These are phyloP conservation scores for Plectrocnemia conspersa DNA, from an alignment of 1,140 invertebrate genomes.

Conservation along the genomic window DNA sequence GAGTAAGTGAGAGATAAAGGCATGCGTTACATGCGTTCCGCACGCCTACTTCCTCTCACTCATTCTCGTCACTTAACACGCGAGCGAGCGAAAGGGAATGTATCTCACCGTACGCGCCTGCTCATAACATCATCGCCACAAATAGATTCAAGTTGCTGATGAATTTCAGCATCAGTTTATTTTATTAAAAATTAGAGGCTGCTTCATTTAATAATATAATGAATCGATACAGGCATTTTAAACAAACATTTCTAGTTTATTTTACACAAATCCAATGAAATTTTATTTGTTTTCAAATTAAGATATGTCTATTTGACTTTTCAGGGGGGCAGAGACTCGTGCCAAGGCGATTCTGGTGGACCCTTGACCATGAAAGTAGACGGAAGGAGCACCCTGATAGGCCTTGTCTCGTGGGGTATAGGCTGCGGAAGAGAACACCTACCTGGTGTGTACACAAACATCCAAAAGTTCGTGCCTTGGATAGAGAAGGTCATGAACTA, in stretches of 20 bases:
- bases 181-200: not conserved
- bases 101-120: too few relatives aligned
- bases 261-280: not conserved
- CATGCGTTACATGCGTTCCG: too few relatives aligned
- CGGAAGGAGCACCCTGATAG: conserved; percentile 77
- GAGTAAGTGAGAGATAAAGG: too few relatives aligned
- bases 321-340: conserved; percentile 64
- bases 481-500: conserved; percentile 75
- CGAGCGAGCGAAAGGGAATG: too few relatives aligned
- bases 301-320: conserved; percentile 19
- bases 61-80: too few relatives aligned
- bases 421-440: conserved; percentile 84
- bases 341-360: conserved; percentile 79
- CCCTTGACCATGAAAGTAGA: conserved; percentile 77
- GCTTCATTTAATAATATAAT: not conserved
- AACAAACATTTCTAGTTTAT: not conserved
- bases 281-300: not conserved
- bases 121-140: too few relatives aligned
- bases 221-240: not conserved
- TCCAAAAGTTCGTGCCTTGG: conserved; percentile 90
- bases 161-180: not conserved
- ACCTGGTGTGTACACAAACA: conserved; percentile 87
- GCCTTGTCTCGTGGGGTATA: conserved; percentile 87
- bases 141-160: too few relatives aligned
- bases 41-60: too few relatives aligned